phyloP scores from a whole-genome alignment of 2,797 vertebrate genomes.

The Esox lucius region DNA sequence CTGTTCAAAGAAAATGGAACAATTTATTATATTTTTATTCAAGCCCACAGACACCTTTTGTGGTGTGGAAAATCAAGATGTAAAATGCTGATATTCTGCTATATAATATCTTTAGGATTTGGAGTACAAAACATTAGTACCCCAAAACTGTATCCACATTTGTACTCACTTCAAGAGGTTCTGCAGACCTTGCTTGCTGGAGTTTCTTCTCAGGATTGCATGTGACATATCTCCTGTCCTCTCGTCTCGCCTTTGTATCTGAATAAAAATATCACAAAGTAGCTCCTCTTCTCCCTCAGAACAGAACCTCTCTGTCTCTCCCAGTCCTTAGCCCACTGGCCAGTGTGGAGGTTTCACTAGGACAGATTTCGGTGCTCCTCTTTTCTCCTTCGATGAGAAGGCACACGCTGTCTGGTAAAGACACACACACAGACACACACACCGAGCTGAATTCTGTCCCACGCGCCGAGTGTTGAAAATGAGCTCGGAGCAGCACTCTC shows the following conservation, averaged over 20 bases:
- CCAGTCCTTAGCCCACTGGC: conserved; percentile 21
- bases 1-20: conserved; percentile 6
- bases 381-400: conserved; percentile 35
- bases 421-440: conserved; percentile 19
- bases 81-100: too few species aligned
- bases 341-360: conserved; percentile 25
- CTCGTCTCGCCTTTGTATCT: conserved; percentile 23
- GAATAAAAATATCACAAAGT: conserved; percentile 24
- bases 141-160: not conserved
- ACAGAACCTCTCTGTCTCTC: conserved; percentile 26
- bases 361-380: conserved; percentile 63
- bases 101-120: too few species aligned
- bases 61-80: too few species aligned
- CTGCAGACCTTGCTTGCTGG: conserved; percentile 84
- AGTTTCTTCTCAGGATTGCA: conserved; percentile 79
- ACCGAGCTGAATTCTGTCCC: conserved; percentile 58
- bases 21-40: not conserved
- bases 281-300: conserved; percentile 1
- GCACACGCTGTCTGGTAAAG: conserved; percentile 13
- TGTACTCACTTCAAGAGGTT: conserved; percentile 85
- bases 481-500: conserved; percentile 56
- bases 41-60: too few species aligned
- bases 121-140: not conserved
- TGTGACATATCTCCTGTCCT: conserved; percentile 72
- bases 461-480: conserved; percentile 74